Conservation (phyloP, 2,888 invertebrate species). For the Drosophila prolongata region DNA sequence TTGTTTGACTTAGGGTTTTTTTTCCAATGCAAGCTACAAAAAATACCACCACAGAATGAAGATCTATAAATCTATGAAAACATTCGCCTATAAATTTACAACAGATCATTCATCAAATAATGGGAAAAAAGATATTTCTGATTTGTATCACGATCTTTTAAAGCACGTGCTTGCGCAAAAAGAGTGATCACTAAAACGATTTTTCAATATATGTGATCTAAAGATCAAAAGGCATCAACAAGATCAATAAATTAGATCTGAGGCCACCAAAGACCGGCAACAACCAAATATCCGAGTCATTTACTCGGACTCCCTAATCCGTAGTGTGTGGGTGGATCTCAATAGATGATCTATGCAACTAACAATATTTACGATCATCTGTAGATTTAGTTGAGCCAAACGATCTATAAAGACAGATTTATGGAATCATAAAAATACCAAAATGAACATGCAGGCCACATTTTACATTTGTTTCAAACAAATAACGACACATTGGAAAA, state of each 20-base stretch:
- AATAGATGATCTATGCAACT: conserved; percentile 52
- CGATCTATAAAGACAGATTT: conserved; percentile 61
- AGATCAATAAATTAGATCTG: conserved; percentile 23
- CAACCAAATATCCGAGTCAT: conserved; percentile 1
- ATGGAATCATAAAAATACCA: conserved; percentile 62
- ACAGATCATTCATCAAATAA: too few relatives aligned
- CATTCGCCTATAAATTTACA: too few relatives aligned
- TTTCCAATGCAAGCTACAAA: too few relatives aligned
- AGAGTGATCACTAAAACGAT: background rate
- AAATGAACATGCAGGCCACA: conserved; percentile 46
- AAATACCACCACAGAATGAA: too few relatives aligned
- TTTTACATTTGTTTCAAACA: conserved; percentile 62
- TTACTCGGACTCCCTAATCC: conserved; percentile 10
- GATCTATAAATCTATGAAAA: too few relatives aligned
- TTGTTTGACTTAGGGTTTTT: too few relatives aligned
- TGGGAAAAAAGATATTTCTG: too few relatives aligned
- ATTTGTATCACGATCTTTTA: too few relatives aligned
- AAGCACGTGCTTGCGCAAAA: too few relatives aligned
- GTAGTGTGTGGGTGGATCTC: conserved; percentile 21
- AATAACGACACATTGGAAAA: conserved; percentile 71
- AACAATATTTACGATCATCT: conserved; percentile 53
- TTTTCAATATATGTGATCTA: conserved; percentile 6
- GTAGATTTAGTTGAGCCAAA: conserved; percentile 50
- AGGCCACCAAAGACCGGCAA: background rate
- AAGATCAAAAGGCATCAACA: conserved; percentile 24